Percentiles rank a stretch among this genome's conserved stretches.
These are phyloP conservation scores for Bombus turneri DNA, from an alignment of 1,140 invertebrate genomes.

Conservation along the genomic window DNA sequence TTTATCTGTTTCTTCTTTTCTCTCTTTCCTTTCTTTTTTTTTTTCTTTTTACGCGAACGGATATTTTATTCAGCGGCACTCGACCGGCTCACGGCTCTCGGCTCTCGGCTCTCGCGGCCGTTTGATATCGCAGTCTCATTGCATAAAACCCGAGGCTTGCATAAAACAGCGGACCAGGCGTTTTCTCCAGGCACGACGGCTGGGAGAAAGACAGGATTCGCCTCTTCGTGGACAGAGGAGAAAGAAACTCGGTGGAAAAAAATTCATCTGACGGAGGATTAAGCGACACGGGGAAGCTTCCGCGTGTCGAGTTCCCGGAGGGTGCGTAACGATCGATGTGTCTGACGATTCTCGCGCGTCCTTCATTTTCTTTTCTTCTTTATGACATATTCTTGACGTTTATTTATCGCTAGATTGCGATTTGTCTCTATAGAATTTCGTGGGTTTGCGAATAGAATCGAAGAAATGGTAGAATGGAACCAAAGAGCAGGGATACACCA, in stretches of 20 bases:
- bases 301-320: background rate
- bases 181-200: conserved; percentile 11
- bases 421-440: no score
- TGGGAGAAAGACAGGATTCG: conserved; percentile 21
- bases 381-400: no score
- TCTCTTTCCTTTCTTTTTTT: background rate
- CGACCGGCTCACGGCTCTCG: conserved; percentile 15
- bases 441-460: no score
- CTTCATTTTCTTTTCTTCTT: no score
- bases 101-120: conserved; percentile 51
- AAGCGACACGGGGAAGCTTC: background rate
- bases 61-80: conserved; percentile 70
- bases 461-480: no score
- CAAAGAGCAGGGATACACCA: no score
- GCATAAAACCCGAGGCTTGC: conserved; percentile 68
- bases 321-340: background rate
- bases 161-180: conserved; percentile 58
- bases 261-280: conserved; percentile 32
- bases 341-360: no score
- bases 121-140: conserved; percentile 70
- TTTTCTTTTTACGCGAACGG: conserved; percentile 2
- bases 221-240: background rate
- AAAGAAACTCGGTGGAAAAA: background rate
- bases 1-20: background rate
- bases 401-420: no score